Conservation (phyloP, 2,888 invertebrate genomes). For the Ectobius pallidus region DNA sequence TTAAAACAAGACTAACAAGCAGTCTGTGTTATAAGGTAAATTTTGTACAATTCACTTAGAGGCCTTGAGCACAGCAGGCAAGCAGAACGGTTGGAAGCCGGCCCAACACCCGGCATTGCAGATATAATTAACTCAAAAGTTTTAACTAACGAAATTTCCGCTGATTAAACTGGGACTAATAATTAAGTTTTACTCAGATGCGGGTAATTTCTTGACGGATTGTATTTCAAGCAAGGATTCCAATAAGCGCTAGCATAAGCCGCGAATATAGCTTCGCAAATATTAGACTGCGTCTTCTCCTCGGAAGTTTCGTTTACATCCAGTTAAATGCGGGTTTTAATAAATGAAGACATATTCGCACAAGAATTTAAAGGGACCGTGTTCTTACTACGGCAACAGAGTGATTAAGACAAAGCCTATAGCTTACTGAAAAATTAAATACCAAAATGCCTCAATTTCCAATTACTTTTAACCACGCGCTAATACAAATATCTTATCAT, state of each 20-base stretch:
- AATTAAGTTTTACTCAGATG: conserved; percentile 27
- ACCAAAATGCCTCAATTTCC: no score
- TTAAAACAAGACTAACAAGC: background rate
- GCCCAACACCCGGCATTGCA: background rate
- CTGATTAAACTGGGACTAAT: conserved; percentile 30
- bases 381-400: no score
- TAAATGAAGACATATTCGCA: no score
- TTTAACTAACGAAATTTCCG: conserved; percentile 31
- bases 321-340: background rate
- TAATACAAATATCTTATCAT: no score
- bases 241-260: background rate
- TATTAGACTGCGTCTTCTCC: background rate
- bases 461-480: no score
- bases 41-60: no score
- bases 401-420: no score
- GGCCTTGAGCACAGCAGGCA: no score
- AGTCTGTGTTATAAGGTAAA: no score
- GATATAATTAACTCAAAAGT: conserved; percentile 26
- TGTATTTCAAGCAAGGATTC: conserved; percentile 17
- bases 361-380: no score
- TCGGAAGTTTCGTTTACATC: background rate
- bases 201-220: conserved; percentile 22
- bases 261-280: background rate
- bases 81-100: background rate
- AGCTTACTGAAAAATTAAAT: no score